A percentile compares a stretch with the other conserved stretches of the same genome.
Evolutionary conservation across 1,140 invertebrate species (phyloP).

Genomic region (Pygmarrhopalites habei): DNA sequence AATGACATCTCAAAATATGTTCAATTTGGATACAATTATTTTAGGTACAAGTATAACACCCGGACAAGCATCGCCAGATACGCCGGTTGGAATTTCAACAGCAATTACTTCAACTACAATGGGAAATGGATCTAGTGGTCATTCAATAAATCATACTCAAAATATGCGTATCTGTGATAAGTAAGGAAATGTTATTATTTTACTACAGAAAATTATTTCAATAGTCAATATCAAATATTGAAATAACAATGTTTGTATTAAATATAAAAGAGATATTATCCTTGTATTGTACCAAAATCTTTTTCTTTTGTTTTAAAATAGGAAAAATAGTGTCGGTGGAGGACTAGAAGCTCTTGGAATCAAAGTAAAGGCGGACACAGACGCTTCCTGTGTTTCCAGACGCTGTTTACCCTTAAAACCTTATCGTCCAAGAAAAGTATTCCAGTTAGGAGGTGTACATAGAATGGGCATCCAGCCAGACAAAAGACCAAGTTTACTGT

Average conservation of each 20-base stretch:
- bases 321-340: constrained; percentile 2
- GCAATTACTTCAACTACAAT: too few species aligned
- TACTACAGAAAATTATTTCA: too few species aligned
- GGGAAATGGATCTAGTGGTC: background rate
- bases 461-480: background rate
- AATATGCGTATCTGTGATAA: background rate
- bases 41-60: too few species aligned
- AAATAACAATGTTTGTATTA: too few species aligned
- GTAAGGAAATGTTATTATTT: background rate
- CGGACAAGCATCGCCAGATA: too few species aligned
- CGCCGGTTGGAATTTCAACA: too few species aligned
- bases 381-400: background rate
- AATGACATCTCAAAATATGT: too few species aligned
- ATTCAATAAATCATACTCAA: background rate
- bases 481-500: constrained; percentile 1
- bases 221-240: background rate
- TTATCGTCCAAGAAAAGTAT: constrained; percentile 14
- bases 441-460: constrained; percentile 16
- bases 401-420: constrained; percentile 14
- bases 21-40: too few species aligned
- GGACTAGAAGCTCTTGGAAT: constrained; percentile 10
- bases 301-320: background rate
- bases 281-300: background rate
- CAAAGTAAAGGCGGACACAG: constrained; percentile 1
- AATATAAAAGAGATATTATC: background rate